Conservation (phyloP, 2,797 vertebrate genomes). For the Manis javanica region DNA sequence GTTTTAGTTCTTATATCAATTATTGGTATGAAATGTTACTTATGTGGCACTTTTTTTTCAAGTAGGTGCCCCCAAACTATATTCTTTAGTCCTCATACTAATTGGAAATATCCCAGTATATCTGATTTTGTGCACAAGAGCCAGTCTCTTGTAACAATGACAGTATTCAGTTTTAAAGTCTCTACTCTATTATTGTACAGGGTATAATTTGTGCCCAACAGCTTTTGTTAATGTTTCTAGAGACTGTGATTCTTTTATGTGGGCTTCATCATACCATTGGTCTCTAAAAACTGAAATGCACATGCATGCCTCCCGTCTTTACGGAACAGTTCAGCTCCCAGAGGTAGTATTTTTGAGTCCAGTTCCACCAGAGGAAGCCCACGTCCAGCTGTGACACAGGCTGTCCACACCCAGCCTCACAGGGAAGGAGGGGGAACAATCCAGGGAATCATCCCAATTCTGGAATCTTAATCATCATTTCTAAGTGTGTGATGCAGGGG, state of each 20-base stretch:
- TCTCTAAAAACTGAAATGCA: background rate
- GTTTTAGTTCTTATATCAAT: slow-evolving; percentile 69
- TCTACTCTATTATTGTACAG: slow-evolving; percentile 4
- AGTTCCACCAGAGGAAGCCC: background rate
- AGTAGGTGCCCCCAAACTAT: background rate
- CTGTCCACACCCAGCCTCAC: background rate
- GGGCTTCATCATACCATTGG: slow-evolving; percentile 8
- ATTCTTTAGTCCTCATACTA: slow-evolving; percentile 63
- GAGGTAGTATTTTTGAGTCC: background rate
- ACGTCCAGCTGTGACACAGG: rapidly evolving
- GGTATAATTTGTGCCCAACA: slow-evolving; percentile 45
- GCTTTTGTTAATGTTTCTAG: slow-evolving; percentile 65
- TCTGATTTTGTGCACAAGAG: slow-evolving; percentile 38
- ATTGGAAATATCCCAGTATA: slow-evolving; percentile 63
- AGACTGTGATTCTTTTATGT: slow-evolving; percentile 50
- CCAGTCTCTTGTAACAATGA: slow-evolving; percentile 45
- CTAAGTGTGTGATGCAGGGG: background rate
- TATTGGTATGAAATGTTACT: slow-evolving; percentile 69
- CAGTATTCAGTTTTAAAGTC: slow-evolving; percentile 68
- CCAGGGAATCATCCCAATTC: rapidly evolving
- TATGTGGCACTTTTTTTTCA: slow-evolving; percentile 59
- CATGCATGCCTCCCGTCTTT: background rate
- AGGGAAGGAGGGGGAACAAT: rapidly evolving
- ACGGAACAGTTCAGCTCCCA: background rate
- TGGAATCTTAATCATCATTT: background rate